Percentiles rank a stretch among this genome's conserved stretches.
Conservation (phyloP, 35 echinoderm and acorn worm species). For the Acanthaster planci region DNA sequence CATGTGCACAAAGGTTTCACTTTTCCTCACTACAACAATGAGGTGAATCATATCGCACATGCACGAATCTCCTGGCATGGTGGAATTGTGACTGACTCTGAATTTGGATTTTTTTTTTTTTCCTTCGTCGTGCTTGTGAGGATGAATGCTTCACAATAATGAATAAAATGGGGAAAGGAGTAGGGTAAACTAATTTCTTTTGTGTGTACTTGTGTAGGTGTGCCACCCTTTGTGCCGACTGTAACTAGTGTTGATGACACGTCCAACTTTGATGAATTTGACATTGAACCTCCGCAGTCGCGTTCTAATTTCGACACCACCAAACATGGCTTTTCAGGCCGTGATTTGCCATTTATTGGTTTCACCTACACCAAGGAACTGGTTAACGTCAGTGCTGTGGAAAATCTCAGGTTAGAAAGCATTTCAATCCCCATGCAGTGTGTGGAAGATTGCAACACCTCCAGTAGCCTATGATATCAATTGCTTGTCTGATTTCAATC, state of each 20-base stretch:
- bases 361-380: slow-evolving; percentile 74
- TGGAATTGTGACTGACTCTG: not conserved
- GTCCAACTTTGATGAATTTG: slow-evolving; percentile 89
- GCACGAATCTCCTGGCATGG: not conserved
- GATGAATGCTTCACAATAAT: not conserved
- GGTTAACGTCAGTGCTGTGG: not conserved
- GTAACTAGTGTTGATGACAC: slow-evolving; percentile 77
- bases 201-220: slow-evolving; percentile 38
- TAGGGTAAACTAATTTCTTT: not conserved
- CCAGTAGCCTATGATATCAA: too few relatives aligned
- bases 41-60: too few relatives aligned
- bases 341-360: slow-evolving; percentile 71
- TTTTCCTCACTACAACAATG: too few relatives aligned
- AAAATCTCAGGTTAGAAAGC: not conserved
- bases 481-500: too few relatives aligned
- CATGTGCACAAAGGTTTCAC: too few relatives aligned
- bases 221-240: slow-evolving; percentile 77
- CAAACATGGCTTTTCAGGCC: slow-evolving; percentile 62
- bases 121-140: not conserved
- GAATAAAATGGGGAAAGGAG: not conserved
- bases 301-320: slow-evolving; percentile 23
- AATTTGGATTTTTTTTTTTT: not conserved
- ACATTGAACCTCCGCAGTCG: slow-evolving; percentile 31
- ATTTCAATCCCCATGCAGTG: too few relatives aligned
- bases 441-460: too few relatives aligned